phyloP scores from a whole-genome alignment of 2,888 invertebrate genomes.

The Lydus trimaculatus region DNA sequence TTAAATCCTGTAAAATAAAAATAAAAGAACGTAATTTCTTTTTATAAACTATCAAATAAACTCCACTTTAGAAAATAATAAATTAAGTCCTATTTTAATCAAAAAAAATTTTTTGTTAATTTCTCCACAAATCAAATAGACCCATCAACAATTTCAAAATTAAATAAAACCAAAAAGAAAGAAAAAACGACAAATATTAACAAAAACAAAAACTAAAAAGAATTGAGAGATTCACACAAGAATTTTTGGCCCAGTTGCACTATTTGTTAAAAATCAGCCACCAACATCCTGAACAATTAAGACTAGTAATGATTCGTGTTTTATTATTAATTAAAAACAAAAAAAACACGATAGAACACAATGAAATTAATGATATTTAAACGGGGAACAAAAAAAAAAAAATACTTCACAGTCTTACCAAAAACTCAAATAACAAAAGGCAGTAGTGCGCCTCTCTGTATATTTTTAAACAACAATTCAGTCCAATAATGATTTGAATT shows the following conservation, averaged over 20 bases:
- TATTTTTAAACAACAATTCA: not conserved
- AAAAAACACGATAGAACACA: not conserved
- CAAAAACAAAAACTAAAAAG: not conserved
- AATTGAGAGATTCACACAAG: not conserved
- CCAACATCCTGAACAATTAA: not conserved
- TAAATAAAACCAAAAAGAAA: too few relatives aligned
- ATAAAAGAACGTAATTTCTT: not conserved
- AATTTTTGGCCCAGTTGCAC: not conserved
- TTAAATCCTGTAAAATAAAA: not conserved
- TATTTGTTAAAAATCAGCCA: not conserved
- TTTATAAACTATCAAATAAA: not conserved
- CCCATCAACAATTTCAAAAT: not conserved
- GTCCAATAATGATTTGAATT: not conserved
- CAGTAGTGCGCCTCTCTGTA: not conserved
- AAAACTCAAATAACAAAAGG: not conserved
- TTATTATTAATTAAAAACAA: not conserved
- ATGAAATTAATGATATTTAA: not conserved
- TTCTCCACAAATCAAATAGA: not conserved
- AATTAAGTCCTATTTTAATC: not conserved
- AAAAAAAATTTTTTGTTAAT: too few relatives aligned
- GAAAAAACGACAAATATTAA: not conserved
- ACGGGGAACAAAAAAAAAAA: not conserved
- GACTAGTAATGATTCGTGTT: not conserved
- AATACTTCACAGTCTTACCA: not conserved
- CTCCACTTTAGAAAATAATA: not conserved